Evolutionary conservation across 2,797 vertebrate species (phyloP), one percentile per base, ranked within the genome.

Genomic region (Threskiornis aethiopicus): DNA sequence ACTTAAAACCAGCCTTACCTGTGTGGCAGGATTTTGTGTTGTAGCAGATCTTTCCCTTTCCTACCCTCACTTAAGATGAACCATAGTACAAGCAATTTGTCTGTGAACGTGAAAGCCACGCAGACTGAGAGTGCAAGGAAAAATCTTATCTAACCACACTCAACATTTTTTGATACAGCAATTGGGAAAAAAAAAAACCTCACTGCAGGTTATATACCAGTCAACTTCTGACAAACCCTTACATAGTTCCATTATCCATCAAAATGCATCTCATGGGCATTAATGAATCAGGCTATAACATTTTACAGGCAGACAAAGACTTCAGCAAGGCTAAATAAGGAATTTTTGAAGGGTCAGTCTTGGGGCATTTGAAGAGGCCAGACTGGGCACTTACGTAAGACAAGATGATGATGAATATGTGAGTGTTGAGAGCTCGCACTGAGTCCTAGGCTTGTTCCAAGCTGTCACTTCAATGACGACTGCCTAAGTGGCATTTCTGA

Each of bases 301-400:
- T 92, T 96, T 95, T 91, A 73, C 61, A 91, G 78, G 54, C 84
- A 70, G 87, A 41, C 47, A 92, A 84, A 85, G 39, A 52, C 46
- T 79, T 76, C 86, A 92, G 42, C 26, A 67, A 77, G 28, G 37
- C 66, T 95, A 94, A 95, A 93, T 46, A 77, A 73, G 62, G 93
- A 91, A 84, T 67, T 78, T 94, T 69, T 84, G 61, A 84, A 86
- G 82, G 65, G 62, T 96, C 72, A 94, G 39, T 37, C 77, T 58
- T 81, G 49, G 80, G 62, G 29, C 73, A n/a, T 72, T 72, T 76
- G 72, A 39, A 91, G 65, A 94, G 79, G 65, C 65, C 89, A 76
- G 87, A 86, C 94, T 94, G 89, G 87, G 82, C 26, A 2, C 87
- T 94, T 94, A 88, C 5, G 11, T 96, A 96, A 93, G 79, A 92